These are phyloP conservation scores for Heteromyza rotundicornis DNA, from an alignment of 2,888 invertebrate genomes.

Conservation along the genomic window DNA sequence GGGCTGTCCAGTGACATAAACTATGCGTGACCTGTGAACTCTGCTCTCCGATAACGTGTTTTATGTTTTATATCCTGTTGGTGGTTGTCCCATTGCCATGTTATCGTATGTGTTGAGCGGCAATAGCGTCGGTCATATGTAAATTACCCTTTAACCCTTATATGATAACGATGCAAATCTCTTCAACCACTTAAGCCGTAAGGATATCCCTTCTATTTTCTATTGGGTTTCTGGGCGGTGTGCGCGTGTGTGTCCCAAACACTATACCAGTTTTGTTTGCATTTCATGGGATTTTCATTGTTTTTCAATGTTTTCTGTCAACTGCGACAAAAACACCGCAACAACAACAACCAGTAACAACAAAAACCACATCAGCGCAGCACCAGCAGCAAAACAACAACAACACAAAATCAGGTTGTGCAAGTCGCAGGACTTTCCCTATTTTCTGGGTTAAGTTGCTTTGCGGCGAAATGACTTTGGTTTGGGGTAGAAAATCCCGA, in stretches of 20 bases:
- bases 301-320: constrained; percentile 7
- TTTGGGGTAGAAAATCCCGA: constrained; percentile 48
- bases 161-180: constrained; percentile 13
- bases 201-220: too few species aligned
- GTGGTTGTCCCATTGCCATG: constrained; percentile 30
- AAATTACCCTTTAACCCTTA: constrained; percentile 27
- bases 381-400: constrained; percentile 15
- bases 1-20: background rate
- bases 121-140: constrained; percentile 23
- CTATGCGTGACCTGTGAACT: constrained; percentile 19
- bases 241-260: background rate
- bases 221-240: too few species aligned
- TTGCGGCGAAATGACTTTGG: constrained; percentile 27
- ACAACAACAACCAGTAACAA: constrained; percentile 21
- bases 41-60: background rate
- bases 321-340: constrained; percentile 3
- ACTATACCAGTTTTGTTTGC: background rate
- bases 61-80: background rate
- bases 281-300: background rate
- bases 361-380: constrained; percentile 15
- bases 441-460: constrained; percentile 33
- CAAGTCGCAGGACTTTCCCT: constrained; percentile 17
- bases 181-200: constrained; percentile 11
- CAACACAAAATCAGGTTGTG: constrained; percentile 11
- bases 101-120: constrained; percentile 32